These are phyloP conservation scores for Sinocyclocheilus grahami DNA, from an alignment of 2,113 vertebrate genomes.

Conservation along the genomic window DNA sequence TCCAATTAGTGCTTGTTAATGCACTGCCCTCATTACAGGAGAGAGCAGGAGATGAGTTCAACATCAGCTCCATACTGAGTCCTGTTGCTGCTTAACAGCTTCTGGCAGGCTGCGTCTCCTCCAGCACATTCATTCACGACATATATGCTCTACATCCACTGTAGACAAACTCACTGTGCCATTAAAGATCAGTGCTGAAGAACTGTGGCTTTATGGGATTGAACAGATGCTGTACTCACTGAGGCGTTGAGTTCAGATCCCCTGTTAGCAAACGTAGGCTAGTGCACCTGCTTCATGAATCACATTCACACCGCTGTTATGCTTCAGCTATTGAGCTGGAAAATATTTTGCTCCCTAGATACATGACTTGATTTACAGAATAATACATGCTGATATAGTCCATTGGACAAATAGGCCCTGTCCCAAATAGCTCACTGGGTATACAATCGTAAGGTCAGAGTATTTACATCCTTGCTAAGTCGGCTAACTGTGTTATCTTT, in stretches of 20 bases:
- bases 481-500: background rate
- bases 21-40: slow-evolving; percentile 64
- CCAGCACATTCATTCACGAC: background rate
- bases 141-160: background rate
- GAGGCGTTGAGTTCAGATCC: slow-evolving; percentile 66
- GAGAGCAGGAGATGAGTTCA: slow-evolving; percentile 14
- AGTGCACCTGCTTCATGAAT: slow-evolving; percentile 69
- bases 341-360: slow-evolving; percentile 58
- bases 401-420: slow-evolving; percentile 50
- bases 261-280: slow-evolving; percentile 64
- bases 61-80: background rate
- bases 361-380: slow-evolving; percentile 66
- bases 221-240: slow-evolving; percentile 71
- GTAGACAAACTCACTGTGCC: background rate
- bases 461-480: background rate
- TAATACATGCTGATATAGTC: slow-evolving; percentile 56
- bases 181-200: slow-evolving; percentile 11
- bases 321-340: slow-evolving; percentile 34
- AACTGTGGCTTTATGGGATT: slow-evolving; percentile 44
- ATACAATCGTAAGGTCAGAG: background rate
- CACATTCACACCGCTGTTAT: slow-evolving; percentile 45
- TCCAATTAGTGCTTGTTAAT: slow-evolving; percentile 68
- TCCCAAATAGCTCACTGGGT: background rate
- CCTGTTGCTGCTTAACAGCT: background rate
- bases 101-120: background rate